Conservation (phyloP, 1,140 invertebrate genomes). For the Mamestra configurata region DNA sequence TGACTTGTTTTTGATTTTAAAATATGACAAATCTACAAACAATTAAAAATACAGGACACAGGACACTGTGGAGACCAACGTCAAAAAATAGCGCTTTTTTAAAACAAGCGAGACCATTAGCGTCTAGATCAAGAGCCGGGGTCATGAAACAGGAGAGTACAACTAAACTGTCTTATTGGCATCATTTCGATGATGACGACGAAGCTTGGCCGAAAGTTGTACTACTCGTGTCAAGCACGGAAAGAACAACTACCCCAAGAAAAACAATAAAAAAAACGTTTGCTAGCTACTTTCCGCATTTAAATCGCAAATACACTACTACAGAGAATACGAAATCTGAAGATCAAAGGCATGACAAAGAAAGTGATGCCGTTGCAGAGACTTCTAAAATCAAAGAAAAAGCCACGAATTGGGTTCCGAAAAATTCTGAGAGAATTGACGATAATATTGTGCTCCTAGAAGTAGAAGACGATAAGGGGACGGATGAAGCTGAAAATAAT, state of each 20-base stretch:
- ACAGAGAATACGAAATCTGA: not conserved
- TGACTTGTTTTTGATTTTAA: no score
- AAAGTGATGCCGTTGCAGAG: not conserved
- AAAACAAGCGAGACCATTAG: not conserved
- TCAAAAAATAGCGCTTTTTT: not conserved
- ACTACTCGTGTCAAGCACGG: slow-evolving; percentile 1
- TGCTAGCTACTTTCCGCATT: not conserved
- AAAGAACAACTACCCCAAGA: not conserved
- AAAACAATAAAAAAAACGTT: not conserved
- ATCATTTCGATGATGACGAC: slow-evolving; percentile 24
- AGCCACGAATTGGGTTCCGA: not conserved
- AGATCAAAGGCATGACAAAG: not conserved
- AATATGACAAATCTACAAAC: not conserved
- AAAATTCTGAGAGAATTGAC: not conserved
- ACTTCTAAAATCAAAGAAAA: not conserved
- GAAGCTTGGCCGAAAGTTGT: slow-evolving; percentile 11
- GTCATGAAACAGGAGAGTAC: no score
- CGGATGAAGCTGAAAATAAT: not conserved
- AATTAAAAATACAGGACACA: not conserved
- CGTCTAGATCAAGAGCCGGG: not conserved
- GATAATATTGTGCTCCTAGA: not conserved
- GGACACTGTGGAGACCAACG: slow-evolving; percentile 11
- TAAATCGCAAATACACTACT: not conserved
- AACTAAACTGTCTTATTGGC: slow-evolving; percentile 6
- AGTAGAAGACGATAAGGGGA: not conserved